Percentiles rank a stretch among this genome's conserved stretches.
Conservation (phyloP, 2,113 vertebrate species). For the Lagopus leucura region DNA sequence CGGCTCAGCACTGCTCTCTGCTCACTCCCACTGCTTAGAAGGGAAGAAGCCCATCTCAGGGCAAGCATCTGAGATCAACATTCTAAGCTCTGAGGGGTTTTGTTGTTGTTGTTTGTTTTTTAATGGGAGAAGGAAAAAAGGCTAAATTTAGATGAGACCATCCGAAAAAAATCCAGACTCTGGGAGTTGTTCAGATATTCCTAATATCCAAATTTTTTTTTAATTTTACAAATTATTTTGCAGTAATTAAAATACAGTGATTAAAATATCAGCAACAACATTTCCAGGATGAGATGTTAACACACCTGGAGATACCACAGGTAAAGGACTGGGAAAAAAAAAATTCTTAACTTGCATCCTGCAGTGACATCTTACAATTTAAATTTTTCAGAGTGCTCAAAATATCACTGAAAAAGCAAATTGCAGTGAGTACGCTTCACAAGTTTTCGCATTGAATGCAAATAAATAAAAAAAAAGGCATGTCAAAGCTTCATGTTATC, state of each 20-base stretch:
- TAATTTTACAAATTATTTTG: too few relatives aligned
- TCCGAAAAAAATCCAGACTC: background rate
- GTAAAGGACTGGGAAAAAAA: background rate
- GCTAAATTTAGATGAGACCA: constrained; percentile 55
- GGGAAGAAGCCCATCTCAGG: constrained; percentile 60
- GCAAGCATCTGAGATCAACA: constrained; percentile 38
- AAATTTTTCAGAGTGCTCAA: constrained; percentile 20
- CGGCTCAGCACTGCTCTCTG: constrained; percentile 78
- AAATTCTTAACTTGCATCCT: background rate
- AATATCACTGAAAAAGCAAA: background rate
- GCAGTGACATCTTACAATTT: background rate
- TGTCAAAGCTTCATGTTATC: background rate
- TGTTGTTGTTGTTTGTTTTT: background rate
- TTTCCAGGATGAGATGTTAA: background rate
- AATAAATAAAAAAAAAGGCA: background rate
- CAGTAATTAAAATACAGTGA: too few relatives aligned
- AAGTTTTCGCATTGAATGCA: background rate
- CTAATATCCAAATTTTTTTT: background rate
- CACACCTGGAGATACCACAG: background rate
- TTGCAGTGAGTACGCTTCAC: background rate
- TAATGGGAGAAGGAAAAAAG: background rate
- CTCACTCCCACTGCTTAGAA: constrained; percentile 71
- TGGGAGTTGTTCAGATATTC: constrained; percentile 17
- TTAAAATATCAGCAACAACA: background rate
- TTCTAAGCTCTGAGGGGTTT: background rate